Base-by-base conservation (phyloP, 2,797 vertebrate species). In the Acropternis orthonyx region DNA sequence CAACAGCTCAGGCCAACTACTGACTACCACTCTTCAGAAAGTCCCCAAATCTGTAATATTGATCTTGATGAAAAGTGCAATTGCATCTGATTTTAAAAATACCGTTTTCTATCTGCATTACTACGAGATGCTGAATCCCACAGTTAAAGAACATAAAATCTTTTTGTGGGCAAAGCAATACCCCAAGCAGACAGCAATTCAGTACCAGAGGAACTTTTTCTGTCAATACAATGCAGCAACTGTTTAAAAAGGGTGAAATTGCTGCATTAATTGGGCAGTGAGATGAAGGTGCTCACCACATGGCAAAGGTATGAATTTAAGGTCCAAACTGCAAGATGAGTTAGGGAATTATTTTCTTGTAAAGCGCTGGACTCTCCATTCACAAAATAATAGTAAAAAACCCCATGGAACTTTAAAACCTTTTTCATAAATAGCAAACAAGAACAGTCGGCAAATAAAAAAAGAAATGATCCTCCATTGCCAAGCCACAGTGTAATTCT, bases 1-100 rank as follows among this genome's bases (percentile, higher is more conserved):
- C 97, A 94, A 76, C 78, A 96, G 92, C 92, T 96, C 92, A 93
- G 91, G 89, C 95, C 96, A 97, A 91, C 94, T 94, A 95, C 95
- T 81, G 49, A 84, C 58, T 69, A 79, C 48, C n/a, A 21, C 66
- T 94, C 93, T 92, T 94, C 81, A 91, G 87, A 93, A 97, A 95
- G 77, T 91, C 81, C 92, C 95, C 84, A 80, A 97, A 94, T 58
- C 65, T 93, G n/a, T 81, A 87, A 88, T 36, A 93, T 11, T 34
- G 90, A 59, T 54, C 14, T 71, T 58, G 77, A 85, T 86, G 71
- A 5, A 59, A 94, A 96, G 21, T 7, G 19, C 28, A 71, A 76
- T 28, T 66, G 32, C 10, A 27, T 28, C 30, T 46, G 28, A 32
- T 83, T 75, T 48, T 52, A 26, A 39, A 76, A 61, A 52, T 43